Evolutionary conservation across 2,797 vertebrate species (phyloP).

Genomic region (Lepus townsendii): DNA sequence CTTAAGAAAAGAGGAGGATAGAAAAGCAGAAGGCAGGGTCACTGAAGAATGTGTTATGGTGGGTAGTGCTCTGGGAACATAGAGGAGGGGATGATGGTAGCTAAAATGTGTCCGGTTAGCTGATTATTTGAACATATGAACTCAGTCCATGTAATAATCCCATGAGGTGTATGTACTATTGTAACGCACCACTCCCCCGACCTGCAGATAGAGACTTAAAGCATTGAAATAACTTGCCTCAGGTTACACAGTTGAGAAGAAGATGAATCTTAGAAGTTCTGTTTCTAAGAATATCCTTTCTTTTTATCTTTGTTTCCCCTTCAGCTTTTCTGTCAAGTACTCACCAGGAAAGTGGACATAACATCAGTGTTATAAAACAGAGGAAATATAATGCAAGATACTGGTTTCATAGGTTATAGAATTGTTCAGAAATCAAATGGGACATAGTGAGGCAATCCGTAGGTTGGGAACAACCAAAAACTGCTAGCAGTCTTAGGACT

Average conservation of each 20-base stretch:
- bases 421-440: not conserved
- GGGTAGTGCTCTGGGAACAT: not conserved
- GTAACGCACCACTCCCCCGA: not conserved
- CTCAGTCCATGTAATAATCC: not conserved
- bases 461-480: not conserved
- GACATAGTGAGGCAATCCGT: not conserved
- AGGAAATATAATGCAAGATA: not conserved
- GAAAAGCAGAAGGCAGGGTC: not conserved
- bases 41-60: not conserved
- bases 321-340: not conserved
- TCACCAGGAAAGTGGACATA: not conserved
- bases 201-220: not conserved
- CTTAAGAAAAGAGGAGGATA: not conserved
- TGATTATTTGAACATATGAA: not conserved
- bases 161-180: not conserved
- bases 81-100: not conserved
- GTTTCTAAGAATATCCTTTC: not conserved
- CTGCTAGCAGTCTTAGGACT: not conserved
- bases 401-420: not conserved
- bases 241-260: not conserved
- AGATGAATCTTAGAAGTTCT: not conserved
- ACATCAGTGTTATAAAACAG: not conserved
- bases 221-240: not conserved
- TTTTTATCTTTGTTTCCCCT: not conserved
- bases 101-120: not conserved